Base-by-base conservation (phyloP, 2,113 vertebrate genomes). In the Oreotrochilus melanogaster region DNA sequence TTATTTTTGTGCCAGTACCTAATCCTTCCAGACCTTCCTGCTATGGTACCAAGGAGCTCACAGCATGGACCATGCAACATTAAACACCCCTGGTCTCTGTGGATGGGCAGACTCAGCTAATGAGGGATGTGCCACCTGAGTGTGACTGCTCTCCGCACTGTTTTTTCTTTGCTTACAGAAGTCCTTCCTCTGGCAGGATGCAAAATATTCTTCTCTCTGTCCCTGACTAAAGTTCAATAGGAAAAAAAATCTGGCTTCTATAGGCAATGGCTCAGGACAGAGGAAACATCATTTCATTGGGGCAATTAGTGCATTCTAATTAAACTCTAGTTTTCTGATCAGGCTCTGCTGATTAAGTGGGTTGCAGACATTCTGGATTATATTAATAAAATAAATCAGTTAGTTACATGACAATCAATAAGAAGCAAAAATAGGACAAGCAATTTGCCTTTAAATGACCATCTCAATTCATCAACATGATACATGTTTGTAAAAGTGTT, bases 391-490 rank as follows among this genome's bases (percentile, higher is more conserved):
- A 96, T 84, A 69, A 93, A 97, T 95, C 93, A 81, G 93, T 92
- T 96, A 95, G 92, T 97, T 96, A 96, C 84, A 64, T 92, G 95
- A 95, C 92, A 97, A 97, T 96, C 96, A 97, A 95, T 97, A 95
- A 96, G 86, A 66, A 88, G 88, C 90, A 93, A 94, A 92, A 97
- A 92, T 88, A 92, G 94, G 96, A 91, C 92, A 90, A 95, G 83
- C 92, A 93, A 88, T 91, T 95, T 95, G 88, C 73, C 82, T 95
- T 94, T 95, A 96, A 96, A 94, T 94, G 95, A 93, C 94, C 94
- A 95, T 95, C 89, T 95, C 91, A 95, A 93, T 97, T 93, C 87
- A 83, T 96, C 93, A 95, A 88, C 82, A 70, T 92, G 88, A 88
- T 88, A 69, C 72, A 85, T 62, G 93, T 95, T 94, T 88, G 75